Conservation (phyloP, 2,888 invertebrate genomes). For the Coremacera marginata region DNA sequence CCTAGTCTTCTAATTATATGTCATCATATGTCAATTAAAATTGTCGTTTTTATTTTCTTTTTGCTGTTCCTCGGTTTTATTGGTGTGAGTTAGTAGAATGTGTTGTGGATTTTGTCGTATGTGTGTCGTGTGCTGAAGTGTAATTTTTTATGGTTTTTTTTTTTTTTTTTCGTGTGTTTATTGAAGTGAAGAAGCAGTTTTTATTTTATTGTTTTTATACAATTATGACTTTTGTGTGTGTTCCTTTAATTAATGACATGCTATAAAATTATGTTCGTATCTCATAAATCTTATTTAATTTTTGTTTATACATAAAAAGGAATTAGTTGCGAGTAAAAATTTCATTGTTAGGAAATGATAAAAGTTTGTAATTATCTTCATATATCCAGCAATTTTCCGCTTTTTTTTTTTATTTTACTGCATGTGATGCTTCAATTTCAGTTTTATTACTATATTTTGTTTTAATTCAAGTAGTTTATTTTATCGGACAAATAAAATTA, state of each 20-base stretch:
- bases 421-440: neutral
- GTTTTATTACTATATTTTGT: too few relatives aligned
- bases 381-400: neutral
- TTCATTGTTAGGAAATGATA: neutral
- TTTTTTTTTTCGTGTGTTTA: too few relatives aligned
- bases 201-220: slow-evolving; percentile 14
- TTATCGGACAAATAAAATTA: too few relatives aligned
- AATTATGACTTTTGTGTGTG: slow-evolving; percentile 21
- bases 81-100: too few relatives aligned
- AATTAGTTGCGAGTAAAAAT: neutral
- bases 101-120: too few relatives aligned
- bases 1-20: slow-evolving; percentile 25
- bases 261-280: neutral
- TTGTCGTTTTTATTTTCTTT: slow-evolving; percentile 19
- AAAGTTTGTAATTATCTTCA: neutral
- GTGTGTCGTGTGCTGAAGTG: neutral
- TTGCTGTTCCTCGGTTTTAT: slow-evolving; percentile 16
- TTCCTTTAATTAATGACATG: slow-evolving; percentile 22
- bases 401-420: neutral
- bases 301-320: too few relatives aligned
- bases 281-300: slow-evolving; percentile 7
- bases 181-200: neutral
- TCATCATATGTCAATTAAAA: slow-evolving; percentile 33
- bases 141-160: neutral
- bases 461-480: too few relatives aligned